Base-by-base conservation (phyloP, 2,888 invertebrate genomes). In the Erannis defoliaria region DNA sequence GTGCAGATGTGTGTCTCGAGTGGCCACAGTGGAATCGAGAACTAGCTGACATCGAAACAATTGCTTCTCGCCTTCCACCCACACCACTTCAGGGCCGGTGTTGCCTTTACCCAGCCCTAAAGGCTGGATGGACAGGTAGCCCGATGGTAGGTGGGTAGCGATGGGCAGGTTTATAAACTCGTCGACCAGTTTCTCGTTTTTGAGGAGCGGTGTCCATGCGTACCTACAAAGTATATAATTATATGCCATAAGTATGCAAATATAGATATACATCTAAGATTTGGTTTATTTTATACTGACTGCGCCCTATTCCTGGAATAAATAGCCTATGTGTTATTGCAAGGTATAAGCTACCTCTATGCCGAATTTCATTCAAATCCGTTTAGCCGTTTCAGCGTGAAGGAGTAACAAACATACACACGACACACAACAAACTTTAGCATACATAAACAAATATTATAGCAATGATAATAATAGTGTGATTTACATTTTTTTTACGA, bases 1-100 rank as follows among this genome's bases (percentile, higher is more conserved):
- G 81, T 97, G 97, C 58, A 99, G 90, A 87, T 98, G 98, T 61
- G 95, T 94, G 89, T 99, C 98, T 54, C 96, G 95, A 0, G 98
- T 98, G 57, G 97, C 96, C 9, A 99, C 97, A 0, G 99, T 98
- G 0, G 99, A 99, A 67, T 97, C 95, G 42, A 99, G 93, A 50
- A 97, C 96, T 55, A 98, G 94, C 48, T 95, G 95, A 33, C 98
- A 96, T 31, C 95, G 95, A 82, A 99, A 99, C 9, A 99, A 94
- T 10, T 96, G 97, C 74, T 97, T 96, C 73, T 98, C 98, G 46
- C 96, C 95, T 85, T 99, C 99, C 45, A 99, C 97, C 98, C 98
- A 98, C 67, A 96, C 95, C 8, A 99, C 96, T 74, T 99, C 99
- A 0, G 98, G 97, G 0, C 98, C 97, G 45, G 97, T 94, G 83